phyloP scores from a whole-genome alignment of 2,888 invertebrate genomes.

The Hemaris fuciformis region DNA sequence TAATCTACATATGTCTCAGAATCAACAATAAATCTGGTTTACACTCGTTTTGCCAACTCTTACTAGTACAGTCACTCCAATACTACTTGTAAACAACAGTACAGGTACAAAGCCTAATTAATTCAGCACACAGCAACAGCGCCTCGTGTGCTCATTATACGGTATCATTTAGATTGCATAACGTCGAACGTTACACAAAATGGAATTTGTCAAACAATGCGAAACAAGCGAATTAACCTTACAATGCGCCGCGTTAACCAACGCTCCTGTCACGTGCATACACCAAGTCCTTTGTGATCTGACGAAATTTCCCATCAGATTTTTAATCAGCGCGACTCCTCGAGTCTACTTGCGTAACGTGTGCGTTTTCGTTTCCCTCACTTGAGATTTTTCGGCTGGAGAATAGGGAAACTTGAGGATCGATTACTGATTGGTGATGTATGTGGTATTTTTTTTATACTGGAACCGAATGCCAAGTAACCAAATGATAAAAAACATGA shows the following conservation, averaged over 20 bases:
- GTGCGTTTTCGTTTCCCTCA: slow-evolving; percentile 37
- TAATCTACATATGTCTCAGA: too few species aligned
- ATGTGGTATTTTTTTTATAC: too few species aligned
- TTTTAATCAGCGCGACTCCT: slow-evolving; percentile 62
- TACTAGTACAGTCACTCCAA: too few species aligned
- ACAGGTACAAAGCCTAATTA: too few species aligned
- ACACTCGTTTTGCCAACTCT: too few species aligned
- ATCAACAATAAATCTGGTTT: too few species aligned
- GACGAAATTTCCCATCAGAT: slow-evolving; percentile 47
- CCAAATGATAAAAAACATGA: too few species aligned
- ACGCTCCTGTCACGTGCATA: background rate
- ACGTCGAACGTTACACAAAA: background rate
- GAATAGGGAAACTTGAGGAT: background rate
- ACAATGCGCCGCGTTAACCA: background rate
- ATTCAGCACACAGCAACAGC: too few species aligned
- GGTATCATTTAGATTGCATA: background rate
- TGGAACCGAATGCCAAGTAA: too few species aligned
- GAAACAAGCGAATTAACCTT: background rate
- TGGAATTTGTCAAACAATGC: background rate
- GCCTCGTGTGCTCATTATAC: too few species aligned
- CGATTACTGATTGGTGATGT: too few species aligned
- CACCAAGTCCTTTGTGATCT: background rate
- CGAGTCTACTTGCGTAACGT: slow-evolving; percentile 40
- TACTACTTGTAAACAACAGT: too few species aligned
- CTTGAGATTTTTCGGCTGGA: background rate